Evolutionary conservation across 2,113 vertebrate species (phyloP), one percentile per base, ranked within the genome.

Genomic region (Xenopus laevis): DNA sequence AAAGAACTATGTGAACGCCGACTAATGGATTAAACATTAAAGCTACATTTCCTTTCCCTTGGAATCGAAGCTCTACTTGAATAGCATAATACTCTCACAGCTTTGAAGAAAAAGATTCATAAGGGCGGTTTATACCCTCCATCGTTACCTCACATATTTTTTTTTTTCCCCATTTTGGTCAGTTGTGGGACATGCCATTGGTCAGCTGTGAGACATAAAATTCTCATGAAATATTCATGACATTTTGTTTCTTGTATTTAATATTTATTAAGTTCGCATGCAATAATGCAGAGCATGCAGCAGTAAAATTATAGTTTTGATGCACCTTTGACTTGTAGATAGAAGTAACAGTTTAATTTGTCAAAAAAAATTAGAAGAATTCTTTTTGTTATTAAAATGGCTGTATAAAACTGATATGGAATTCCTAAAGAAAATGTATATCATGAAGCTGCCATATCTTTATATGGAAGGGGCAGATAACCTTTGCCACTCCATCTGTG

Each of bases 1-100:
- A 96, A 97, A 88, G 97, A 99, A 89, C 91, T 99, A 69, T 99
- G 97, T 78, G 95, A 99, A 81, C 85, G 94, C 85, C 89, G 88
- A 81, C 91, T 98, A 79, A 90, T 92, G 82, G 90, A 94, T 83
- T 94, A 86, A 94, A 16, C 7, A 40, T 23, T 83, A 81, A 40
- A 40, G 33, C 6, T 3, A 40, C 81, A 71, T 75, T 82, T 71
- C 64, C 79, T 83, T 79, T 78, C 82, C 65, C 81, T 85, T 84
- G 77, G 77, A 82, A 86, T 82, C 80, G 81, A 82, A 81, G 82
- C 85, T 88, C 80, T 91, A 92, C 91, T 92, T 92, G 90, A 92
- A 92, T 89, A 87, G 86, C 85, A 88, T 86, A 86, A 87, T 86
- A 87, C 79, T 89, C 86, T 87, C 84, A 67, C 86, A 85, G 85